phyloP scores from a whole-genome alignment of 2,888 invertebrate species.

The Shargacucullia verbasci region DNA sequence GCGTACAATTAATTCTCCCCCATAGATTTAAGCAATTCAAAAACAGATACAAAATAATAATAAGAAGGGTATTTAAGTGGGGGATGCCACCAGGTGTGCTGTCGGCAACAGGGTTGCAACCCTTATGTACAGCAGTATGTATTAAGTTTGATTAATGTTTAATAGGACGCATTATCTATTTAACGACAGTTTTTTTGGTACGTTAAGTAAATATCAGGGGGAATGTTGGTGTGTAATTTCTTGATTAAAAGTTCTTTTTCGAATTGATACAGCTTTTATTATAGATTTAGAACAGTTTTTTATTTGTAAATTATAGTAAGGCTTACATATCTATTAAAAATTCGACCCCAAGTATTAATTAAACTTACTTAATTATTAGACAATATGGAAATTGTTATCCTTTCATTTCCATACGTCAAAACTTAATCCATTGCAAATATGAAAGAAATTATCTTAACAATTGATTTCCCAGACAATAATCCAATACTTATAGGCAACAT shows the following conservation, averaged over 20 bases:
- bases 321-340: too few relatives aligned
- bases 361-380: too few relatives aligned
- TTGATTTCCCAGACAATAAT: too few relatives aligned
- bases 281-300: too few relatives aligned
- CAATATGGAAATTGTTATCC: too few relatives aligned
- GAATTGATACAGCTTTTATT: too few relatives aligned
- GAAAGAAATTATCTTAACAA: too few relatives aligned
- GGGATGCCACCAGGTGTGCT: slow-evolving; percentile 83
- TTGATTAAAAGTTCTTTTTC: not conserved
- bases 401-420: too few relatives aligned
- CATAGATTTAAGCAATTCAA: slow-evolving; percentile 83
- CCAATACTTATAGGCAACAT: too few relatives aligned
- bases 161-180: slow-evolving; percentile 59
- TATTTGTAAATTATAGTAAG: too few relatives aligned
- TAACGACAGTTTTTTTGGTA: slow-evolving; percentile 41
- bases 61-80: slow-evolving; percentile 79
- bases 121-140: slow-evolving; percentile 75
- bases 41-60: slow-evolving; percentile 89
- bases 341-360: too few relatives aligned
- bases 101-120: slow-evolving; percentile 74
- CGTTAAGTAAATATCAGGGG: slow-evolving; percentile 25
- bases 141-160: slow-evolving; percentile 76
- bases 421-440: too few relatives aligned
- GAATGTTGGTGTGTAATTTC: slow-evolving; percentile 6
- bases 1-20: slow-evolving; percentile 86